Evolutionary conservation across 2,888 invertebrate genomes (phyloP), one percentile per base, ranked within the genome.

Genomic region (Rhogogaster chlorosoma): DNA sequence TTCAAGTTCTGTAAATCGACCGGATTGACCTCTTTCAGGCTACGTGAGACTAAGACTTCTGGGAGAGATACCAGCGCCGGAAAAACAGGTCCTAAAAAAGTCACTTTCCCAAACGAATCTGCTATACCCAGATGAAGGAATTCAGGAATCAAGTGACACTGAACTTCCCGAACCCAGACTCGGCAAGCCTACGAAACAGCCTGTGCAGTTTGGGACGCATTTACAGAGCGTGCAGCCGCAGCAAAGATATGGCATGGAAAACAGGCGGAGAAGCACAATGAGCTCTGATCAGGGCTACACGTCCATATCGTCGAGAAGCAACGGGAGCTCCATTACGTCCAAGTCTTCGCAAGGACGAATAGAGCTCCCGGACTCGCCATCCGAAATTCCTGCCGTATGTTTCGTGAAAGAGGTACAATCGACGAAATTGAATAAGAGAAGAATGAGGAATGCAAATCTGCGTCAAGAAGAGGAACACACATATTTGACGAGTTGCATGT

Each of bases 401-500:
- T 67, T 67, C 18, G 5, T 5, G 15, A 67, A 32, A 2, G 7
- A 26, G 7, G 32, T 7, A 32, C 4, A 18, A 15, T 5, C 67
- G 67, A 12, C 5, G 38, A 91, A 89, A 15, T 89, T 84, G 42
- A 91, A 89, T 3, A 90, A 93, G 42, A 85, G 87, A 6, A 87
- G 89, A 4, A 90, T 92, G 38, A 89, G 88, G 64, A 86, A 89
- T 0, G 90, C 89, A 2, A 85, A 90, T 6, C 86, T 87, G 4
- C 87, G 89, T 2, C 87, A 89, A 67, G 92, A 92, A 53, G 91
- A 90, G 83, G 88, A 91, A 5, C 84, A 91, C 0, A 87, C 87
- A 53, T 92, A 90, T 84, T 93, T 97, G 0, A 96, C 95, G 89
- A 97, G 97, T 0, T 92, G 94, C 53, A 94, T 94, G 78, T 97